phyloP scores from a whole-genome alignment of 2,113 vertebrate genomes.

The Trochalopteron elliotii region DNA sequence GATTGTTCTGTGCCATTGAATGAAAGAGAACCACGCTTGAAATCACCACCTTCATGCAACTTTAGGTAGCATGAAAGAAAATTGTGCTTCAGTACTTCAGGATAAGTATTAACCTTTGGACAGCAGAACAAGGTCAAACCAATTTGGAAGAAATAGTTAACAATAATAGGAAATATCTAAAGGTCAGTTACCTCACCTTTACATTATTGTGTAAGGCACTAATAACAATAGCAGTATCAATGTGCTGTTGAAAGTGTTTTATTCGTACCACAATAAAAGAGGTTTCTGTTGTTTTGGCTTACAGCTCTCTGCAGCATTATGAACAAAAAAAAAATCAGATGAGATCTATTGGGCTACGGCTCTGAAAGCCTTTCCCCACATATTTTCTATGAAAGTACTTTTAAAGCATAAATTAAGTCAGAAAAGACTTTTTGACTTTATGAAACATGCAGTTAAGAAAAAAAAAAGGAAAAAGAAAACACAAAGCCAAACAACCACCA shows the following conservation, averaged over 20 bases:
- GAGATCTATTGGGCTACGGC: background rate
- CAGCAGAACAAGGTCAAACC: background rate
- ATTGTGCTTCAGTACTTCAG: background rate
- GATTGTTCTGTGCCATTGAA: background rate
- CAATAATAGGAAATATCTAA: constrained; percentile 17
- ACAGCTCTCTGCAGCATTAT: background rate
- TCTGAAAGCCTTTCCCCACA: background rate
- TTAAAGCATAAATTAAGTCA: background rate
- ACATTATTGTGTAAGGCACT: background rate
- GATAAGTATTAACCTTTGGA: constrained; percentile 11
- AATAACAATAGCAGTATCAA: background rate
- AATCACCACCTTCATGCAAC: background rate
- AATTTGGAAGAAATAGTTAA: constrained; percentile 31
- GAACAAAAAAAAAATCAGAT: background rate
- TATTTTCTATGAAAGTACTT: background rate
- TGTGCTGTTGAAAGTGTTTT: background rate
- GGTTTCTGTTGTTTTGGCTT: background rate
- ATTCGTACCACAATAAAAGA: background rate
- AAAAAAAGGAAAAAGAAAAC: too few species aligned
- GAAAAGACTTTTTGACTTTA: background rate
- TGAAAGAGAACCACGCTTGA: background rate
- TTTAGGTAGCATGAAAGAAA: background rate
- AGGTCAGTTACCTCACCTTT: constrained; percentile 1
- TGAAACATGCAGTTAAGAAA: background rate
- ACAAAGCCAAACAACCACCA: background rate